Base-by-base conservation (phyloP, 2,113 vertebrate genomes). In the Carlito syrichta region DNA sequence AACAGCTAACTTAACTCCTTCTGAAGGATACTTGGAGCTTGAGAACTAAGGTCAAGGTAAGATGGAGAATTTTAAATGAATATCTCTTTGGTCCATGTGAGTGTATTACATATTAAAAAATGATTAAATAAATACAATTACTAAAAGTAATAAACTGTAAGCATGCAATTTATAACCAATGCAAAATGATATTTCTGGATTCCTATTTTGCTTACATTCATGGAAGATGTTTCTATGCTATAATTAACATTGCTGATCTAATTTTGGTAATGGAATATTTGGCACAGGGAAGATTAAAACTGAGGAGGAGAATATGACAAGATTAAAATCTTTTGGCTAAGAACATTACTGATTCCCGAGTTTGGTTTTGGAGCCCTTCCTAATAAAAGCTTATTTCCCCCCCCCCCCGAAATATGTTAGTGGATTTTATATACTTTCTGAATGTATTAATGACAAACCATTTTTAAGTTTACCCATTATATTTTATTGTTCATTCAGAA, bases 261-360 rank as follows among this genome's bases (percentile, higher is more conserved):
- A 97, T 97, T 96, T 95, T 86, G 63, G 60, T 91, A 97, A 98
- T 96, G 93, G 93, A 78, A 32, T 91, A 69, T 86, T 93, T 97
- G 86, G 93, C 96, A 91, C 48, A 63, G 14, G 12, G 12, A 96
- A 94, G 48, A 78, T 1, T 91, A 66, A 60, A 63, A 96, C 27
- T 8, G 7, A 56, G 27, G 35, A 71, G 83, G 68, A 94, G 56
- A 86, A 25, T 89, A 8, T 93, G 86, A 96, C 68, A 93, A 91
- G 62, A 94, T 96, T 93, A 86, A 97, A 93, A 60, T 96, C 25
- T 86, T 89, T 89, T 96, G 74, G 81, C 88, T 71, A 96, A 94
- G 56, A 95, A 91, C 58, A 94, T 73, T 56, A 45, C 35, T 84
- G 30, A 93, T 89, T 71, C 66, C 94, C 82, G 56, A 14, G 48